These are phyloP conservation scores for Cheilosia vernalis DNA, from an alignment of 2,888 invertebrate genomes.

Conservation along the genomic window DNA sequence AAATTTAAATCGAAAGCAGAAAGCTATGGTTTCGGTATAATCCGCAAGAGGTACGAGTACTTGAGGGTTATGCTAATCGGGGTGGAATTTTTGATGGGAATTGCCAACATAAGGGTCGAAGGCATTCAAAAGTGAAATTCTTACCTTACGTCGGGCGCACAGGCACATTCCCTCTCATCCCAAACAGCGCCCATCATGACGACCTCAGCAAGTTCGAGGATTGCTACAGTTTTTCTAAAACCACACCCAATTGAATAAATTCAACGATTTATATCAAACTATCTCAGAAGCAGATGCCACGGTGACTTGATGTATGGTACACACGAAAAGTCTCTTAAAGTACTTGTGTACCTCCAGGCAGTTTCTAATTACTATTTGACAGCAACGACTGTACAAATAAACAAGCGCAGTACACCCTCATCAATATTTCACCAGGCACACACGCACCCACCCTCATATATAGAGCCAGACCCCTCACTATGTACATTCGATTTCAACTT, in stretches of 20 bases:
- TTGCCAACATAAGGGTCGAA: background rate
- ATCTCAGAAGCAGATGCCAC: background rate
- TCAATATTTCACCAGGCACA: slow-evolving; percentile 30
- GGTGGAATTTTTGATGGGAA: background rate
- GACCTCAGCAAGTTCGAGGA: too few species aligned
- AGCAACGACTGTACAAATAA: slow-evolving; percentile 62
- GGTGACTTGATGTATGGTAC: background rate
- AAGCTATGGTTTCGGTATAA: slow-evolving; percentile 1
- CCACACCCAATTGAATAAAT: too few species aligned
- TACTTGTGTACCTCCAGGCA: slow-evolving; percentile 21
- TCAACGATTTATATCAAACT: too few species aligned
- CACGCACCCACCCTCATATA: background rate
- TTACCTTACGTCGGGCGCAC: too few species aligned
- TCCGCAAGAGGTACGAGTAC: background rate
- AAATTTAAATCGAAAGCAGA: too few species aligned
- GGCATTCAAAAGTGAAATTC: too few species aligned
- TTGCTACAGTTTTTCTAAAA: too few species aligned
- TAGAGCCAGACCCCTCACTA: slow-evolving; percentile 9
- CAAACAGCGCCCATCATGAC: too few species aligned
- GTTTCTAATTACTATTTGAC: slow-evolving; percentile 68
- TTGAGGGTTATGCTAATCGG: background rate
- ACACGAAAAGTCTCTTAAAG: slow-evolving; percentile 18
- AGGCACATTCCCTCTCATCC: too few species aligned
- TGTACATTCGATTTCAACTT: slow-evolving; percentile 29
- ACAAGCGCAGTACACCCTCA: slow-evolving; percentile 53